Evolutionary conservation across 2,113 vertebrate genomes (phyloP), one percentile per base, ranked within the genome.

Genomic region (Pachycephala philippinensis): DNA sequence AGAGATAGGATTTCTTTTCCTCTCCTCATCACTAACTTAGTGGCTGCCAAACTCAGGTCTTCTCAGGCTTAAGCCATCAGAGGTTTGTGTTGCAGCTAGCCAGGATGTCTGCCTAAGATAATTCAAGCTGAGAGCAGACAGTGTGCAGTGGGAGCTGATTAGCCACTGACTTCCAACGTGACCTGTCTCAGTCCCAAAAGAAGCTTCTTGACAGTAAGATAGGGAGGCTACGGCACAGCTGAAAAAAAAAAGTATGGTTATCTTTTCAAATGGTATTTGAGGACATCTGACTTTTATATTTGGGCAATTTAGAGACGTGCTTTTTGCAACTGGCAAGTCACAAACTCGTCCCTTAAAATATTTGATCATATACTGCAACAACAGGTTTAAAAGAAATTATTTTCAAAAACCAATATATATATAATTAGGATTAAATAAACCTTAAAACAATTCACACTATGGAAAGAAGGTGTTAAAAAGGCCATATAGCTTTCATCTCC

Each of bases 31-130:
- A 44, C 92, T 97, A 97, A 96, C 94, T 97, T 95, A 94, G 87
- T 68, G 92, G 92, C 97, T 97, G 97, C 97, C 97, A 98, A 96
- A 95, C 91, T 92, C 42, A 30, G 97, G 97, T 95, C 97, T 97
- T 97, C 95, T 92, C 93, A 91, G 96, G 91, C 97, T 95, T 42
- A 93, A 97, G 96, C 81, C 97, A 97, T 96, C 90, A 87, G 95
- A 98, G 97, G 90, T 97, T 96, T 97, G 96, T 96, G 60, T 76
- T 97, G 97, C 97, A 97, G 95, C 97, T 90, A 97, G 97, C 97
- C 98, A 98, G 98, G 97, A 98, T 98, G 98, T 98, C 97, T 98
- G 97, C 95, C 96, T 89, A 96, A 98, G 98, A 98, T 98, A 98
- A 98, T 97, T 98, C 96, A 97, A 97, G 97, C 96, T 95, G 83